These are phyloP conservation scores for Chloebia gouldiae DNA, from an alignment of 2,113 vertebrate species.

Conservation along the genomic window DNA sequence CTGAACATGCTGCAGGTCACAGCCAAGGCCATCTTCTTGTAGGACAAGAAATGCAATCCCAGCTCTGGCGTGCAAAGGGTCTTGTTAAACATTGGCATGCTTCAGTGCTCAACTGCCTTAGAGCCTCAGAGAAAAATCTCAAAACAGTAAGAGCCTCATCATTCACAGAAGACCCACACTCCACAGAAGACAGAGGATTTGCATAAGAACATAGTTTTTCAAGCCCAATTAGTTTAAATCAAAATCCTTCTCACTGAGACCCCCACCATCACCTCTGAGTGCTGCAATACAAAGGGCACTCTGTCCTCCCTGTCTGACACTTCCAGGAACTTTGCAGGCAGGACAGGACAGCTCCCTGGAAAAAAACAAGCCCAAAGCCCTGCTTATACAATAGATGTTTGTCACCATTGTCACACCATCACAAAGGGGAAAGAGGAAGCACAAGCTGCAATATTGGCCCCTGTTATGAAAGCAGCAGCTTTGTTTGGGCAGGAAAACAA, in stretches of 20 bases:
- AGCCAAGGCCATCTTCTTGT: not conserved
- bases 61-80: not conserved
- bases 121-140: not conserved
- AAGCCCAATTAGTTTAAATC: not conserved
- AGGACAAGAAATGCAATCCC: not conserved
- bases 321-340: not conserved
- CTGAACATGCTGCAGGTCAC: not conserved
- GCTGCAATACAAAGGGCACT: not conserved
- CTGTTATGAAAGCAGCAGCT: slow-evolving; percentile 17
- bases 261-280: not conserved
- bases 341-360: not conserved
- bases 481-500: slow-evolving; percentile 39
- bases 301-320: not conserved
- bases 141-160: not conserved
- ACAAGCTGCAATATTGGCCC: slow-evolving; percentile 1
- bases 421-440: slow-evolving; percentile 49
- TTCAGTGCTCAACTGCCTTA: not conserved
- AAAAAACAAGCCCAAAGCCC: not conserved
- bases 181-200: not conserved
- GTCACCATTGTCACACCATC: slow-evolving; percentile 35
- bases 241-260: not conserved
- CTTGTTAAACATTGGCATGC: not conserved
- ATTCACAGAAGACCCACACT: not conserved
- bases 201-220: not conserved
- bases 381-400: slow-evolving; percentile 31